Conservation (phyloP, 2,113 vertebrate genomes). For the Ceyx cyanopectus region DNA sequence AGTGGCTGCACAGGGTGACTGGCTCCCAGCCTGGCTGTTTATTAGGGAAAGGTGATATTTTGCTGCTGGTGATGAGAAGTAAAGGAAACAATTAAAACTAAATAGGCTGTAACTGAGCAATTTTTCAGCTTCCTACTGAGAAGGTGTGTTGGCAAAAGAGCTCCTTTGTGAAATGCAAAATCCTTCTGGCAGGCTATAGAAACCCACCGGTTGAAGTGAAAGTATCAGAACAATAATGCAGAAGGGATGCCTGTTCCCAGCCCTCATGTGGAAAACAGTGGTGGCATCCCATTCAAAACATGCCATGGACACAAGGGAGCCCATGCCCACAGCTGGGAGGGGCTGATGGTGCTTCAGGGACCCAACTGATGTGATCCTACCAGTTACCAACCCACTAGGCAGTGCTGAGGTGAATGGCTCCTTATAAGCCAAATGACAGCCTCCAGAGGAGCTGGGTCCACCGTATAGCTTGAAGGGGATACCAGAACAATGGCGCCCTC, state of each 20-base stretch:
- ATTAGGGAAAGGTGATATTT: not conserved
- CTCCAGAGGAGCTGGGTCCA: not conserved
- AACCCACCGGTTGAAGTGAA: not conserved
- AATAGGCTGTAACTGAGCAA: conserved; percentile 6
- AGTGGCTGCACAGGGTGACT: not conserved
- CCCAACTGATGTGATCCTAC: not conserved
- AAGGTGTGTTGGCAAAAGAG: not conserved
- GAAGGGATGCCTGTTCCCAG: not conserved
- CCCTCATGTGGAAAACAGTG: not conserved
- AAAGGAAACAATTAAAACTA: conserved; percentile 56
- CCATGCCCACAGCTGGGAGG: not conserved
- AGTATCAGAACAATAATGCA: not conserved
- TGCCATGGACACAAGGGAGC: accelerated
- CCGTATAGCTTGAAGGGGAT: not conserved
- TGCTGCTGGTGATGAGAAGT: not conserved
- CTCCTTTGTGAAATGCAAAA: not conserved
- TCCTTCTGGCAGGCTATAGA: not conserved
- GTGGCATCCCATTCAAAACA: accelerated
- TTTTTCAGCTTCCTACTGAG: not conserved
- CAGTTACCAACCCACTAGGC: accelerated
- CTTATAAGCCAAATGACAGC: not conserved
- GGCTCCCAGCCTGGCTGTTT: not conserved
- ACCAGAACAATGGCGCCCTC: not conserved
- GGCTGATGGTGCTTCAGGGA: accelerated
- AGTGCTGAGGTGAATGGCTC: not conserved